phyloP scores from a whole-genome alignment of 2,888 invertebrate species.

The Acanthacorydalis orientalis region DNA sequence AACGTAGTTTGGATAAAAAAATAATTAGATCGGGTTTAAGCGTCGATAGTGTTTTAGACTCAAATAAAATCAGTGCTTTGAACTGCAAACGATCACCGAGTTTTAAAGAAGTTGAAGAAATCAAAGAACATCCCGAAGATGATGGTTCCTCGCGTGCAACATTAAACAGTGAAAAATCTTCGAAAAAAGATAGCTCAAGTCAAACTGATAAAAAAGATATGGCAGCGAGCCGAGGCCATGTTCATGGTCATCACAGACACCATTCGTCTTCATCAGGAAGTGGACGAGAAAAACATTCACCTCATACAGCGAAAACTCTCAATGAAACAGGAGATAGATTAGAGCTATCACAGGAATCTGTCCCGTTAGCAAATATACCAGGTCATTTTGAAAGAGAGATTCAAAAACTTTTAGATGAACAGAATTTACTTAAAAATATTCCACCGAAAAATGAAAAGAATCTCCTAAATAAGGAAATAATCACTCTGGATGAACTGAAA shows the following conservation, averaged over 20 bases:
- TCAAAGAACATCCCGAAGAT: constrained; percentile 25
- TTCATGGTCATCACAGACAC: constrained; percentile 24
- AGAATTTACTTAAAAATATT: constrained; percentile 42
- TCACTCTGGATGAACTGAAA: constrained; percentile 28
- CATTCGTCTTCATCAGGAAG: constrained; percentile 26
- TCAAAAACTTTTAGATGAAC: constrained; percentile 59
- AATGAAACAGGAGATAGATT: constrained; percentile 34
- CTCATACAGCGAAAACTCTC: constrained; percentile 30
- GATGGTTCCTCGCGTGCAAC: constrained; percentile 32
- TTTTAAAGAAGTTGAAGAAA: constrained; percentile 27
- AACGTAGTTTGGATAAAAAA: constrained; percentile 20
- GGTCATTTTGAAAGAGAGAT: constrained; percentile 63
- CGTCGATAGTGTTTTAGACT: constrained; percentile 24
- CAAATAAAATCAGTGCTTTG: constrained; percentile 22
- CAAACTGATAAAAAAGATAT: constrained; percentile 50
- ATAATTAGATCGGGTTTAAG: constrained; percentile 17
- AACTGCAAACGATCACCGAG: constrained; percentile 26
- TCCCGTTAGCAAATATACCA: constrained; percentile 20
- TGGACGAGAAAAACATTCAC: constrained; percentile 26
- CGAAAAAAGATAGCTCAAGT: constrained; percentile 44
- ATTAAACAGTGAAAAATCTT: constrained; percentile 34
- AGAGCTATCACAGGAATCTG: constrained; percentile 15
- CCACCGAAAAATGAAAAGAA: constrained; percentile 41
- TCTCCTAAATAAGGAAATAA: constrained; percentile 40
- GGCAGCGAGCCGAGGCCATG: constrained; percentile 18